Evolutionary conservation across 2,888 invertebrate species (phyloP).

Genomic region (Steromphala cineraria): DNA sequence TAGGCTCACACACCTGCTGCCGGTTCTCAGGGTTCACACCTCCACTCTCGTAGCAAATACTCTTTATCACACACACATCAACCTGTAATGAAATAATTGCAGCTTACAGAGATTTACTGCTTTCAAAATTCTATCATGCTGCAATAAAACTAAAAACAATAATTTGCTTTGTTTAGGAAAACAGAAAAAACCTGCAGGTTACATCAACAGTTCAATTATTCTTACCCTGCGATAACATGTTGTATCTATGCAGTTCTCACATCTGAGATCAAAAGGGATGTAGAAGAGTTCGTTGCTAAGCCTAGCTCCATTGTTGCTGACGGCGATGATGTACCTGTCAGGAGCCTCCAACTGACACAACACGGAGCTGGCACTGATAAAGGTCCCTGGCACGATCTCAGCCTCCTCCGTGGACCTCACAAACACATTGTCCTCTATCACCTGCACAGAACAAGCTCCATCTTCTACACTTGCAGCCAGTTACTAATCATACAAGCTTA

Average conservation of each 20-base stretch:
- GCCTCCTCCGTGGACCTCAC: background rate
- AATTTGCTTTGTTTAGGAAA: background rate
- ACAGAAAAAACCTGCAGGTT: background rate
- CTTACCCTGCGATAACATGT: constrained; percentile 39
- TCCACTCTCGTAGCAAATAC: constrained; percentile 42
- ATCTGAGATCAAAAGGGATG: constrained; percentile 41
- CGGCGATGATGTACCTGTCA: constrained; percentile 23
- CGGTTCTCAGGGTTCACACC: constrained; percentile 35
- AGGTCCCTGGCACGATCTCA: constrained; percentile 18
- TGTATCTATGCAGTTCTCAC: constrained; percentile 26
- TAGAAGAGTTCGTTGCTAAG: constrained; percentile 23
- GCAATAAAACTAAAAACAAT: no score
- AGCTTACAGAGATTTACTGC: no score
- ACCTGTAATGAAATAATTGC: no score
- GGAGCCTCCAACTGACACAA: constrained; percentile 24
- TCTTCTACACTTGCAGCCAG: no score
- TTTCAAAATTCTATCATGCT: no score
- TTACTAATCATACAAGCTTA: no score
- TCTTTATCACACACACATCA: constrained; percentile 47
- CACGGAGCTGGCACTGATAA: constrained; percentile 35
- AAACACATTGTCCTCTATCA: background rate
- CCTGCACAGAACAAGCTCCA: no score
- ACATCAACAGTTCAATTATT: background rate
- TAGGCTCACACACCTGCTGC: constrained; percentile 33
- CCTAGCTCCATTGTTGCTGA: constrained; percentile 35